phyloP scores from a whole-genome alignment of 2,888 invertebrate genomes.

The Perizoma affinitatum region DNA sequence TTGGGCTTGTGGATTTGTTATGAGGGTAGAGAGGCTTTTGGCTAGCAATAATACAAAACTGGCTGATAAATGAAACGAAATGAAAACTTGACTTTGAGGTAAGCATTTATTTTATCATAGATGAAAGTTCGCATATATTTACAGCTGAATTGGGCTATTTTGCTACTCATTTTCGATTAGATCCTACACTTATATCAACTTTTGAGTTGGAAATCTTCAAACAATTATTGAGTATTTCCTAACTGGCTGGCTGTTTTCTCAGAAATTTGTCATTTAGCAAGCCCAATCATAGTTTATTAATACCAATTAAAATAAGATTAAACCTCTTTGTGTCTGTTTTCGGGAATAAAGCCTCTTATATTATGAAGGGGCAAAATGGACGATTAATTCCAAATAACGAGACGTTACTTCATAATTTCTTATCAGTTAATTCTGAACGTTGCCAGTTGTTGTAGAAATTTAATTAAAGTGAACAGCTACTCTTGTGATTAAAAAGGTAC shows the following conservation, averaged over 20 bases:
- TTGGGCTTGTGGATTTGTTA: too few species aligned
- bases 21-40: too few species aligned
- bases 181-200: too few species aligned
- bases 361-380: constrained; percentile 35
- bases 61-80: too few species aligned
- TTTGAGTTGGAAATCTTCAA: constrained; percentile 2
- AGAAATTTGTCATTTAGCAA: constrained; percentile 12
- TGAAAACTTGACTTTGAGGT: too few species aligned
- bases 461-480: constrained; percentile 25
- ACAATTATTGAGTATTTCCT: too few species aligned
- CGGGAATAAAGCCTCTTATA: constrained; percentile 40
- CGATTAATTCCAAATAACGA: constrained; percentile 44
- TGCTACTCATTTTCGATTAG: too few species aligned
- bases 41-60: too few species aligned
- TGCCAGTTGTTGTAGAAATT: constrained; percentile 35
- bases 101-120: too few species aligned
- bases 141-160: too few species aligned
- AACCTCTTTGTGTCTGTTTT: constrained; percentile 39
- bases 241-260: not conserved
- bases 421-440: constrained; percentile 43
- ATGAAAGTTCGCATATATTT: too few species aligned
- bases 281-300: constrained; percentile 31
- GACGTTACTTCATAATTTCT: constrained; percentile 43
- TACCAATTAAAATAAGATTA: constrained; percentile 41
- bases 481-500: constrained; percentile 8